Percentiles rank a stretch among this genome's conserved stretches.
Conservation (phyloP, 2,888 invertebrate genomes). For the Dicyrtomina minuta region DNA sequence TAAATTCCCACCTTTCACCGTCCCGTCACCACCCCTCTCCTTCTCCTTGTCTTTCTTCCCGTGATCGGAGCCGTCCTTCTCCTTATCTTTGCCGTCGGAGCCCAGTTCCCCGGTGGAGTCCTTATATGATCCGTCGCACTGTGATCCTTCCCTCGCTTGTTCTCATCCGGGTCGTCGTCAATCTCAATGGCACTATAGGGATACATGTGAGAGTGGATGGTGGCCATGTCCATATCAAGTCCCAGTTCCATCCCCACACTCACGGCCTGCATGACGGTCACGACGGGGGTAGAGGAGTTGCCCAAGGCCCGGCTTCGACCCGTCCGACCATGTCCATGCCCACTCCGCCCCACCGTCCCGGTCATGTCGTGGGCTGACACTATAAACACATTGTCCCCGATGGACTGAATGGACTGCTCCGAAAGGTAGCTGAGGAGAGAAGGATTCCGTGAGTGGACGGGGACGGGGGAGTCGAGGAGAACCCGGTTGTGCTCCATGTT, state of each 20-base stretch:
- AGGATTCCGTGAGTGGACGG: slow-evolving; percentile 55
- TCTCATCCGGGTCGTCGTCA: neutral
- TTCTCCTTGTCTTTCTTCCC: slow-evolving; percentile 62
- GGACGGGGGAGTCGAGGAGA: slow-evolving; percentile 55
- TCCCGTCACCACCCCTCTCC: slow-evolving; percentile 8
- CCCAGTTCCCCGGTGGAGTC: neutral
- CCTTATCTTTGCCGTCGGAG: slow-evolving; percentile 54
- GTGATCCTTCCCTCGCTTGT: neutral
- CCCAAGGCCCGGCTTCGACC: slow-evolving; percentile 43
- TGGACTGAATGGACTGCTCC: slow-evolving; percentile 54
- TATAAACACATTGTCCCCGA: slow-evolving; percentile 51
- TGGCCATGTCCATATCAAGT: slow-evolving; percentile 33
- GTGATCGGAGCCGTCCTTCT: slow-evolving; percentile 61
- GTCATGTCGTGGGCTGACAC: slow-evolving; percentile 56
- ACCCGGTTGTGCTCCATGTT: slow-evolving; percentile 58
- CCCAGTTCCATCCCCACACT: slow-evolving; percentile 47
- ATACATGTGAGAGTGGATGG: no score
- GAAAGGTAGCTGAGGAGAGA: slow-evolving; percentile 55
- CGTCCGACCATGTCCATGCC: slow-evolving; percentile 56
- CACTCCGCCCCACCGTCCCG: no score
- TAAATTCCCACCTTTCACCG: slow-evolving; percentile 54
- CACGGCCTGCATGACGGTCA: slow-evolving; percentile 49
- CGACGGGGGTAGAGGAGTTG: no score
- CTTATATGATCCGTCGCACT: neutral
- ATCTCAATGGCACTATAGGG: no score